Conservation (phyloP, 1,140 invertebrate genomes). For the Ctenoplectra terminalis region DNA sequence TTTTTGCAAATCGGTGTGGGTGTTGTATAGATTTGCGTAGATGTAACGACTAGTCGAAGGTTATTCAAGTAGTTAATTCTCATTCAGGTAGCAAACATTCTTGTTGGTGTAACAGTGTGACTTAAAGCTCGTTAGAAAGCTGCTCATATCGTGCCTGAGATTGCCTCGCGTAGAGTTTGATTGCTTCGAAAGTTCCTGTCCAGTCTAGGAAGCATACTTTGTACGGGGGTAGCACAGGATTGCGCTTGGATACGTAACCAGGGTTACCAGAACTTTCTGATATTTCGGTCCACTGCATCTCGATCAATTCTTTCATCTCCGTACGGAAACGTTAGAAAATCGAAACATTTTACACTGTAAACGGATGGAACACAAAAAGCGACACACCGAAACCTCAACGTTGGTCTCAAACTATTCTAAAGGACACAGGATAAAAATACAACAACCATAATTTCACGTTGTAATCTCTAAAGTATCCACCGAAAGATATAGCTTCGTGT, state of each 20-base stretch:
- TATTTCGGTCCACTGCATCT: neutral
- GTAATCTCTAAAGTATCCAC: too few relatives aligned
- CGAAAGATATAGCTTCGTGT: too few relatives aligned
- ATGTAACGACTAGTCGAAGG: neutral
- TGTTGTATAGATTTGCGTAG: neutral
- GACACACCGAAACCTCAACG: neutral
- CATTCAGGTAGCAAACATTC: constrained; percentile 25
- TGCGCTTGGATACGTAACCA: neutral
- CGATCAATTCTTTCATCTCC: neutral
- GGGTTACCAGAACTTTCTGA: neutral
- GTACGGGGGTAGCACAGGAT: neutral
- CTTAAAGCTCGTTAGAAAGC: constrained; percentile 19
- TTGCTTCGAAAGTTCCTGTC: constrained; percentile 23
- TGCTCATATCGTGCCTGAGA: constrained; percentile 6
- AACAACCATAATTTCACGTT: too few relatives aligned
- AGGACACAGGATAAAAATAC: neutral
- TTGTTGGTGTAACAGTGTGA: constrained; percentile 6
- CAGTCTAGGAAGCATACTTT: neutral
- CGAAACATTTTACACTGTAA: neutral
- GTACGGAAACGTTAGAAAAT: too few relatives aligned
- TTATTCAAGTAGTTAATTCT: neutral
- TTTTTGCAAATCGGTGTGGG: too few relatives aligned
- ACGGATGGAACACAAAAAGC: neutral
- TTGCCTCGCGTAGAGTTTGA: constrained; percentile 30
- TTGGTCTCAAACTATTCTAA: neutral